phyloP scores from a whole-genome alignment of 2,113 vertebrate genomes.

The Cricetomys ansorgei region DNA sequence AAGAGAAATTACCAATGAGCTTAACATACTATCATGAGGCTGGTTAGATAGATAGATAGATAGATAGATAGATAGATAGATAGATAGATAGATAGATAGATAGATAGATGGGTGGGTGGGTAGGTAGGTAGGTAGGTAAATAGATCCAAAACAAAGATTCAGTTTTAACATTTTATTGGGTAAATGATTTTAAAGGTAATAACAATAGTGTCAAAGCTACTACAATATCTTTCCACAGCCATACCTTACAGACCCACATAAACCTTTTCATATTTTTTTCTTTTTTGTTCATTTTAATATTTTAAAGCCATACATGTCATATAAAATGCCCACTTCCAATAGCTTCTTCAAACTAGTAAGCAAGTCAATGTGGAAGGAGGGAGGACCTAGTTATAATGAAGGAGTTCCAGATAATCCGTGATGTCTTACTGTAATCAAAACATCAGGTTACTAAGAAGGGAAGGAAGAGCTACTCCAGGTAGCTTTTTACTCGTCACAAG shows the following conservation, averaged over 20 bases:
- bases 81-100: slow-evolving; percentile 55
- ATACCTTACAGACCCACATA: slow-evolving; percentile 97
- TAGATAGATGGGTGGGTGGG: no score
- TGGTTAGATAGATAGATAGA: slow-evolving; percentile 64
- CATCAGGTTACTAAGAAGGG: slow-evolving; percentile 90
- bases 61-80: slow-evolving; percentile 66
- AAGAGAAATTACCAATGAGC: not conserved
- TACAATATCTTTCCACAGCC: slow-evolving; percentile 99
- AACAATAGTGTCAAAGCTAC: slow-evolving; percentile 99
- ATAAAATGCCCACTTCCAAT: slow-evolving; percentile 95
- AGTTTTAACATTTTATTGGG: slow-evolving; percentile 97
- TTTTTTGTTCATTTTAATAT: slow-evolving; percentile 86
- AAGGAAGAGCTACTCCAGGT: slow-evolving; percentile 94
- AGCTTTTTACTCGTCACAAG: slow-evolving; percentile 86
- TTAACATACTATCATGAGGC: slow-evolving; percentile 55
- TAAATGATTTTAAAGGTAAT: slow-evolving; percentile 99
- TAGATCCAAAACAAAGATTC: slow-evolving; percentile 75
- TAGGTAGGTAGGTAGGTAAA: slow-evolving; percentile 62
- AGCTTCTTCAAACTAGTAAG: slow-evolving; percentile 96
- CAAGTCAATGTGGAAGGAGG: slow-evolving; percentile 94
- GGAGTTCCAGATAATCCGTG: slow-evolving; percentile 84
- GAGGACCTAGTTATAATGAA: slow-evolving; percentile 93
- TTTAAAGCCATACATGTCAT: slow-evolving; percentile 92
- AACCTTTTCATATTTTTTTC: slow-evolving; percentile 88
- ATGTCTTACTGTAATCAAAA: slow-evolving; percentile 89